These are phyloP conservation scores for Macrobrachium rosenbergii DNA, from an alignment of 1,140 invertebrate species.

Conservation along the genomic window DNA sequence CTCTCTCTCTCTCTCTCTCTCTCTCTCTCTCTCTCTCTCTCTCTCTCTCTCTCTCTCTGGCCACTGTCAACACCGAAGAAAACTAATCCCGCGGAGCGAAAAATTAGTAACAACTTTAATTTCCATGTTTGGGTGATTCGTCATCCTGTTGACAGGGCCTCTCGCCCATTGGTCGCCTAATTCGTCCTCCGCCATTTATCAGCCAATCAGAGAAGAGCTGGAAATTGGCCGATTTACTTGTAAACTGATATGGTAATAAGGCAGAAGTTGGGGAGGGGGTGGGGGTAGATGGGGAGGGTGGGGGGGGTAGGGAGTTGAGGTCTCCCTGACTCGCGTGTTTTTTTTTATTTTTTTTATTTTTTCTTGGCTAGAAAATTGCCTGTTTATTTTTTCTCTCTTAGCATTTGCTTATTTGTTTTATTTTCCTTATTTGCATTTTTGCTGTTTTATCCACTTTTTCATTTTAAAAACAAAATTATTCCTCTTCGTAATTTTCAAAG, in stretches of 20 bases:
- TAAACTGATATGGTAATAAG: conserved; percentile 61
- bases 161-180: conserved; percentile 53
- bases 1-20: background rate
- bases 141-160: conserved; percentile 51
- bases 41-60: background rate
- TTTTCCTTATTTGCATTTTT: background rate
- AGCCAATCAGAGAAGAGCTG: conserved; percentile 61
- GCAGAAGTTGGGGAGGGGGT: background rate
- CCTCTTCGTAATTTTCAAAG: background rate
- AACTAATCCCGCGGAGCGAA: conserved; percentile 15
- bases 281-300: background rate
- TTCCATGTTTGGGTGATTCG: conserved; percentile 41
- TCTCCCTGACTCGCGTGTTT: background rate
- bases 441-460: background rate
- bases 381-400: background rate
- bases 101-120: conserved; percentile 54
- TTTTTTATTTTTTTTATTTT: background rate
- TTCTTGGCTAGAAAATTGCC: background rate
- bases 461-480: background rate
- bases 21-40: too few species aligned
- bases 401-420: background rate
- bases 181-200: conserved; percentile 58
- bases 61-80: background rate
- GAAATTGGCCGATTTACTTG: conserved; percentile 62
- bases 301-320: background rate